Base-by-base conservation (phyloP, 2,113 vertebrate species). In the Albula goreensis region DNA sequence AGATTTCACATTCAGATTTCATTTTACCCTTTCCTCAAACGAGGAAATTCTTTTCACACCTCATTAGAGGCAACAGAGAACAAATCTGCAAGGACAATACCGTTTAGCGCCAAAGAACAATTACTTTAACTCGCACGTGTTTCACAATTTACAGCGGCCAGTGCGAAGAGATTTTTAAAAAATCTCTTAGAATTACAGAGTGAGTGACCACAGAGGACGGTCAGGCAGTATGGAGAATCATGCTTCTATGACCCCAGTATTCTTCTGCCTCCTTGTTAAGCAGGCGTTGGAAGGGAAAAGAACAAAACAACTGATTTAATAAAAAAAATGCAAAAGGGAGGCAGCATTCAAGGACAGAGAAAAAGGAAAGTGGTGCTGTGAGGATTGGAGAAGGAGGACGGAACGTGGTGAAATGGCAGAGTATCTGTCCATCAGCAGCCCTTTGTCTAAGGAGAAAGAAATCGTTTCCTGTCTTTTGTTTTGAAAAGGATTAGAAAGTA, bases 401-500 rank as follows among this genome's bases (percentile, higher is more conserved):
- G n/a, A n/a, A 74, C 31, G 70, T n/a, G 70, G 31, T 10, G 31
- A 74, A 25, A 8, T 31, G 22, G n/a, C 2, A 11, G 70, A 31
- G 11, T 22, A 74, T 10, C 22, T 9, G 9, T 74, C 70, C 22
- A n/a, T 74, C 70, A 25, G 22, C 70, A 74, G 31, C 9, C n/a
- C n/a, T 74, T 22, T 22, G 17, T 74, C 70, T 74, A 22, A 74
- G 31, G 70, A n/a, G 70, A 74, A n/a, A 74, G 3, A 25, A 74
- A 74, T 31, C 4, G 70, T 74, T 74, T 74, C n/a, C 70, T 74
- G 22, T 2, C n/a, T 74, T 25, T 74, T 31, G n/a, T 66, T 74
- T 74, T 74, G n/a, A n/a, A 74, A 74, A 31, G 70, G 70, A 74
- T 74, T 74, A 74, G 70, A n/a, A 74, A n/a, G n/a, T 74, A 74